Evolutionary conservation across 2,888 invertebrate species (phyloP), one percentile per base, ranked within the genome.

Genomic region (Scotopteryx bipunctaria): DNA sequence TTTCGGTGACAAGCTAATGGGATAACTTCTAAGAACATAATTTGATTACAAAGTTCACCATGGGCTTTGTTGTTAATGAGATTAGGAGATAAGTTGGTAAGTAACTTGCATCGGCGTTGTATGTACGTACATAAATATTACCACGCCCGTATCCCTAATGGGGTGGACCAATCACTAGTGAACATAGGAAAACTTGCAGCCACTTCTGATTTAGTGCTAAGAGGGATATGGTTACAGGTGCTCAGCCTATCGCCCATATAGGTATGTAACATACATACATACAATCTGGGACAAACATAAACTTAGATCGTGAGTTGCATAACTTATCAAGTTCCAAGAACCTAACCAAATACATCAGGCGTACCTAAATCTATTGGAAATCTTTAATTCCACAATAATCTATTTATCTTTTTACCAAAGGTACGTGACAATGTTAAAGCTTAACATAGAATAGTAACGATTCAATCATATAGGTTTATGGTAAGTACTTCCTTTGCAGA

Each of bases 391-490:
- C 23, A n/a, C n/a, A n/a, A n/a, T n/a, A 25, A 44, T 33, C 19
- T 11, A 32, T 13, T 15, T 15, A 25, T 35, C n/a, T 5, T 15
- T 31, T 21, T 27, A 32, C 9, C 14, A 47, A 53, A 29, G 5
- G 41, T 46, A 55, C 54, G 57, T 57, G 57, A 55, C 41, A 57
- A 41, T 49, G 53, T 37, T 37, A 5, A 16, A 19, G 31, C 9
- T 43, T 9, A 14, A 50, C 49, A 55, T 44, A 49, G 5, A 40
- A 57, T 53, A 33, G 32, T 5, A 45, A 51, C 52, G 6, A 44
- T 50, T 9, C 45, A 13, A 15, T 36, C 42, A 46, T 55, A 27
- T 56, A 53, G 61, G 61, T 64, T 50, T 55, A 38, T 49, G 48
- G 55, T 35, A 11, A 5, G 21, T 14, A 50, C 62, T 59, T 59